Conservation (phyloP, 2,888 invertebrate species). For the Cylloceria caligata region DNA sequence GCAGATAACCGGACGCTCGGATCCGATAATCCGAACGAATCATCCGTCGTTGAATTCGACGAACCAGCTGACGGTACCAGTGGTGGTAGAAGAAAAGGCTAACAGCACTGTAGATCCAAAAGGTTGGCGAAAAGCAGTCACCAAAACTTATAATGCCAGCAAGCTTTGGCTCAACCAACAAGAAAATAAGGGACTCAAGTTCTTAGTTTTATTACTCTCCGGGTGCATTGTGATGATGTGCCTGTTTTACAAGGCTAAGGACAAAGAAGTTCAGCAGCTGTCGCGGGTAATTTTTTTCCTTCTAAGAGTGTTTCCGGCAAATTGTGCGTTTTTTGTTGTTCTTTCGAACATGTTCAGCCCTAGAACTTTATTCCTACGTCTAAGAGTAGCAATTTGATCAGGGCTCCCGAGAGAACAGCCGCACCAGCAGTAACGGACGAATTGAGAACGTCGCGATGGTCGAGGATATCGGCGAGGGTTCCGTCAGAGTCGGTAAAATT, state of each 20-base stretch:
- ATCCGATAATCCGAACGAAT: slow-evolving; percentile 78
- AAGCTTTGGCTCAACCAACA: slow-evolving; percentile 90
- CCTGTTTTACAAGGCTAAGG: slow-evolving; percentile 91
- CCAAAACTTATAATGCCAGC: slow-evolving; percentile 73
- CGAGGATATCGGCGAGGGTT: slow-evolving; percentile 88
- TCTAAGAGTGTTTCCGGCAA: not conserved
- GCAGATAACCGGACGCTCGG: slow-evolving; percentile 82
- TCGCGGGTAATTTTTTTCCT: slow-evolving; percentile 77
- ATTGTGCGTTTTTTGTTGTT: not conserved
- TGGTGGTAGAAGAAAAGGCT: slow-evolving; percentile 52
- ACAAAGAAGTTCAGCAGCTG: slow-evolving; percentile 84
- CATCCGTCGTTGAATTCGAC: slow-evolving; percentile 68
- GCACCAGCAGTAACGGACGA: slow-evolving; percentile 76
- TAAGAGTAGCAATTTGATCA: slow-evolving; percentile 76
- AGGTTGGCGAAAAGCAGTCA: slow-evolving; percentile 74
- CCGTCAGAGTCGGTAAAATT: slow-evolving; percentile 94
- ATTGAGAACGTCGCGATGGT: slow-evolving; percentile 85
- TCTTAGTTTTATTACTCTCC: slow-evolving; percentile 89
- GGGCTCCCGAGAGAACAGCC: slow-evolving; percentile 82
- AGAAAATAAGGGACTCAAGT: slow-evolving; percentile 91
- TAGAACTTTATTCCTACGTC: slow-evolving; percentile 69
- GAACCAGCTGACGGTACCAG: slow-evolving; percentile 68
- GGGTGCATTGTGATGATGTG: slow-evolving; percentile 90
- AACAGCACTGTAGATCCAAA: slow-evolving; percentile 70
- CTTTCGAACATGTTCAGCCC: slow-evolving; percentile 10